phyloP scores from a whole-genome alignment of 2,113 vertebrate species.

The Promerops cafer region DNA sequence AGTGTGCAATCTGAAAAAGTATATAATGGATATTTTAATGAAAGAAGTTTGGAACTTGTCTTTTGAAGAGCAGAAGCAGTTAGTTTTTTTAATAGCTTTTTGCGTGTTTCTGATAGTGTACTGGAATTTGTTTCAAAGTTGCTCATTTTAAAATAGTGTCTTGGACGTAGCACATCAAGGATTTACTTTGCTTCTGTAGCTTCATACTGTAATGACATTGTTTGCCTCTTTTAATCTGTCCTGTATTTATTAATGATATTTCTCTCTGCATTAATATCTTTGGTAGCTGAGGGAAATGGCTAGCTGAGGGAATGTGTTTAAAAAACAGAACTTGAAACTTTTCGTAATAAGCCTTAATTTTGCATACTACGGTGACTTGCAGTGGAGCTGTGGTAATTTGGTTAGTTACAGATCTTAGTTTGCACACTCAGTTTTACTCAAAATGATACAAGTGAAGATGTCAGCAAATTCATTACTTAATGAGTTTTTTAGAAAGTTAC shows the following conservation, averaged over 20 bases:
- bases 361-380: background rate
- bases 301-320: background rate
- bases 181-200: background rate
- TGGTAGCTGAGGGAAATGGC: background rate
- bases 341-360: background rate
- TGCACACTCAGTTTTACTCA: background rate
- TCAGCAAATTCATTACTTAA: background rate
- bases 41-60: background rate
- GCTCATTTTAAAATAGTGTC: background rate
- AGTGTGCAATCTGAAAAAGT: fast-evolving
- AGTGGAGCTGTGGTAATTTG: background rate
- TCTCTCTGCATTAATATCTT: background rate
- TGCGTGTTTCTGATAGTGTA: background rate
- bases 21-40: background rate
- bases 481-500: background rate
- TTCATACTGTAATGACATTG: background rate
- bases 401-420: background rate
- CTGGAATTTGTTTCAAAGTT: background rate
- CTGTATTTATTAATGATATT: background rate
- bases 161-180: background rate
- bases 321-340: background rate
- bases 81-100: background rate
- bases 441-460: background rate
- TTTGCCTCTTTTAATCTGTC: background rate
- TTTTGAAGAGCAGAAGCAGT: background rate